Evolutionary conservation across 2,797 vertebrate species (phyloP).

Genomic region (Scolopax bukidnonensis): DNA sequence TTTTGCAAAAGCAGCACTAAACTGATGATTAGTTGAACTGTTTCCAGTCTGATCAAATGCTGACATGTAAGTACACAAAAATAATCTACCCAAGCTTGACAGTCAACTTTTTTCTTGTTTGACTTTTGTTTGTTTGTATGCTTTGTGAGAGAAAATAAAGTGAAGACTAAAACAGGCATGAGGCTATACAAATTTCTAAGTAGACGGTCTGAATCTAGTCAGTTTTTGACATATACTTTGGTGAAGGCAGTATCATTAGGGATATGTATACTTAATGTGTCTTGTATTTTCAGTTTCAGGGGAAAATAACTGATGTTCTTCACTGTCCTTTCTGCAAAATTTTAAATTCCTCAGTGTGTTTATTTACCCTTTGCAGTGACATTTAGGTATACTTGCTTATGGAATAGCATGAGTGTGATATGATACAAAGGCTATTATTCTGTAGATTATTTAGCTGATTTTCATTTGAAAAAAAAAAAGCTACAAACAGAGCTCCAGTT

Average conservation of each 20-base stretch:
- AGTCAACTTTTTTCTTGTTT: background rate
- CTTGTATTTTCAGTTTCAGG: background rate
- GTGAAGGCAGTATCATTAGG: background rate
- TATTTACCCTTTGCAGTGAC: conserved; percentile 6
- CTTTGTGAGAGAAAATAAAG: background rate
- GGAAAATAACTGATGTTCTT: background rate
- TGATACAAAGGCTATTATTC: conserved; percentile 20
- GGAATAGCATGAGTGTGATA: background rate
- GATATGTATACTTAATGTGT: background rate
- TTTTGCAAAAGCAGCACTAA: background rate
- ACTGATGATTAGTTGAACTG: background rate
- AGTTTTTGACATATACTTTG: background rate
- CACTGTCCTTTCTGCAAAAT: background rate
- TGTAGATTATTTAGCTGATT: conserved; percentile 45
- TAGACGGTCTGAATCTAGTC: background rate
- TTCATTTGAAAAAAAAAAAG: conserved; percentile 38
- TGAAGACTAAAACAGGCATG: background rate
- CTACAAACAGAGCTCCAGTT: conserved; percentile 38
- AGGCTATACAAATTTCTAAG: background rate
- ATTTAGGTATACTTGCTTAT: conserved; percentile 26
- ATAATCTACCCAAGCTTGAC: background rate
- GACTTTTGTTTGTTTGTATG: background rate
- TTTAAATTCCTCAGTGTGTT: background rate
- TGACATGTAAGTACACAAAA: background rate
- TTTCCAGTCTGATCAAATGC: background rate